phyloP scores from a whole-genome alignment of 2,888 invertebrate genomes.

The Melolontha melolontha region DNA sequence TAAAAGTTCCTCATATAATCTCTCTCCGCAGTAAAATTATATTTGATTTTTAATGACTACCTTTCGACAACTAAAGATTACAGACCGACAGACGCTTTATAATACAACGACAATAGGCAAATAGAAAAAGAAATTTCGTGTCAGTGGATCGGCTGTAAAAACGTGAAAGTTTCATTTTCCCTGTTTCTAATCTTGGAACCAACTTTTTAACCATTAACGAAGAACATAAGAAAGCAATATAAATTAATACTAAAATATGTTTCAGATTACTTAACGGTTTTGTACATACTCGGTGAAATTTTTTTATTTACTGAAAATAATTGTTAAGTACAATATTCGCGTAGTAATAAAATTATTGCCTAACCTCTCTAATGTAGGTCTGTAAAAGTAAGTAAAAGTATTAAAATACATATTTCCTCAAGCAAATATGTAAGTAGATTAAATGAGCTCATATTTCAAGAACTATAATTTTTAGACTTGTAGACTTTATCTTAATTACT shows the following conservation, averaged over 20 bases:
- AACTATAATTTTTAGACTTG: no score
- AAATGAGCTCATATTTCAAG: no score
- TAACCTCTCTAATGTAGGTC: no score
- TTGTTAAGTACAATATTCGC: no score
- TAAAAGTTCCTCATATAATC: no score
- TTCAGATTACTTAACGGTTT: not conserved
- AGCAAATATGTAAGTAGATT: no score
- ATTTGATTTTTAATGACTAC: constrained; percentile 1
- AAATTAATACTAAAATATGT: not conserved
- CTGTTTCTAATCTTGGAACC: constrained; percentile 3
- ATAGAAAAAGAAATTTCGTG: constrained; percentile 41
- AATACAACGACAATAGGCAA: constrained; percentile 28
- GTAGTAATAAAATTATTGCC: no score
- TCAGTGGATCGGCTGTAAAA: constrained; percentile 41
- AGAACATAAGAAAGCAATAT: not conserved
- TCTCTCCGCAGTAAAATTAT: no score
- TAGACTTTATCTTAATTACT: no score
- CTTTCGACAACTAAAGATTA: constrained; percentile 14
- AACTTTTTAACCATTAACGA: not conserved
- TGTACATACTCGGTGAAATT: not conserved
- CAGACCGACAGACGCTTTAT: not conserved
- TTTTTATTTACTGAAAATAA: not conserved
- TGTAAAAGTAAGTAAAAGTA: no score
- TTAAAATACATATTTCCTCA: no score
- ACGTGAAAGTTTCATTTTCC: constrained; percentile 37